Base-by-base conservation (phyloP, 2,113 vertebrate genomes). In the Anser brachyrhynchus region DNA sequence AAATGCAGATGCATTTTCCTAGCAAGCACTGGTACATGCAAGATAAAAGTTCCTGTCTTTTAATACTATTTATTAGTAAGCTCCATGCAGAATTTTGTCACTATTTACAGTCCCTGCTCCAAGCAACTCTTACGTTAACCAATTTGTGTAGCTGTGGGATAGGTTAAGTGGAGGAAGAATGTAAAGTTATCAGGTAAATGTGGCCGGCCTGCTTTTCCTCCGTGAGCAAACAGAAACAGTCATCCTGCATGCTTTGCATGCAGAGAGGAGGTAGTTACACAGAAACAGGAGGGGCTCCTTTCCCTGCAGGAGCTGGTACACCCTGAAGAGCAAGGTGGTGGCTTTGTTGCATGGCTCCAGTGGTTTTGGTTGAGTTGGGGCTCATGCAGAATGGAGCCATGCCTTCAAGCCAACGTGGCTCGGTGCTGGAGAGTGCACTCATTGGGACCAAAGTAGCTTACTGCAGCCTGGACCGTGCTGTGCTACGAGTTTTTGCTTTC, bases 81-180 rank as follows among this genome's bases (percentile, higher is more conserved):
- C 2, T 76, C 3, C 31, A 0, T 39, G 18, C 49, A 55, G 66
- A 39, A 28, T 67, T 3, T 26, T 44, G 6, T 43, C 10, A 4
- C 17, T 8, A 66, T 87, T 51, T 51, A 7, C 11, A 28, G 6
- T 37, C n/a, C 44, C 17, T 29, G 11, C 51, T 73, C 64, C 69
- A 39, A 55, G 5, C 8, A 65, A 3, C 8, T 7, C 31, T 49
- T 70, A 33, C 8, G 4, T 54, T 54, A 62, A 89, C 64, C 29
- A n/a, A 39, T 25, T 12, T 16, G 17, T 4, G 46, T 29, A 69
- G 58, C 65, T 81, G 4, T 20, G 20, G 51, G 51, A 37, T 12
- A 13, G 62, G 8, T 14, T 14, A 55, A 85, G 55, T 1, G 0
- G 33, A 33, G 70, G 25, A 70, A 7, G 69, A 44, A 49, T 46